Evolutionary conservation across 2,888 invertebrate genomes (phyloP), one percentile per base, ranked within the genome.

Genomic region (Chrysolina americana): DNA sequence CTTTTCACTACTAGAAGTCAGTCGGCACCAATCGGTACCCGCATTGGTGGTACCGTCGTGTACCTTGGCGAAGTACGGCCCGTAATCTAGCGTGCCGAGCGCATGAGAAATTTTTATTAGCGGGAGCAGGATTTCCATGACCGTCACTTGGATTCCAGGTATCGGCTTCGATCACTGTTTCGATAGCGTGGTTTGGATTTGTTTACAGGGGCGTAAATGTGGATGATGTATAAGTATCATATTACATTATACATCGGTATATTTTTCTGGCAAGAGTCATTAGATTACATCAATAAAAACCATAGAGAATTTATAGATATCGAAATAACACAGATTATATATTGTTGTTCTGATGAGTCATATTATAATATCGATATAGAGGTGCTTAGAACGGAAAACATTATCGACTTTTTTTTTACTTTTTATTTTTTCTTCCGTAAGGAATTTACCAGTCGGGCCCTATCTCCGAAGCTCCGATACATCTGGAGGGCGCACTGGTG

Each of bases 1-100:
- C 59, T 59, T 59, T 59, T 36, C 59, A n/a, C 59, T 59, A 36
- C 28, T 59, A 59, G 59, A 59, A 59, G 59, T 59, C 56, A 56
- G 56, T 56, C 59, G 36, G 28, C 36, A 59, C 59, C 59, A 59
- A 23, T 59, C 28, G 36, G 59, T 59, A 59, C 59, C 59, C 36
- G 59, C 10, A 36, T 59, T 59, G 59, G 36, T 59, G 59, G 59
- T 59, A 59, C 59, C 59, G 36, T 59, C 53, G 53, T 19, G 53
- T 53, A 53, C 23, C 21, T 53, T 48, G 36, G 36, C 13, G 15
- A 15, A 47, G 56, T 56, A 56, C 56, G 59, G 23, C 59, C n/a
- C 2, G 59, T 36, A 36, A 59, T 59, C 59, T 59, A 59, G 59
- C 17, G 28, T 23, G 59, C 59, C 59, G 59, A 36, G 36, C 15